These are phyloP conservation scores for Bucco capensis DNA, from an alignment of 2,113 vertebrate species.

Conservation along the genomic window DNA sequence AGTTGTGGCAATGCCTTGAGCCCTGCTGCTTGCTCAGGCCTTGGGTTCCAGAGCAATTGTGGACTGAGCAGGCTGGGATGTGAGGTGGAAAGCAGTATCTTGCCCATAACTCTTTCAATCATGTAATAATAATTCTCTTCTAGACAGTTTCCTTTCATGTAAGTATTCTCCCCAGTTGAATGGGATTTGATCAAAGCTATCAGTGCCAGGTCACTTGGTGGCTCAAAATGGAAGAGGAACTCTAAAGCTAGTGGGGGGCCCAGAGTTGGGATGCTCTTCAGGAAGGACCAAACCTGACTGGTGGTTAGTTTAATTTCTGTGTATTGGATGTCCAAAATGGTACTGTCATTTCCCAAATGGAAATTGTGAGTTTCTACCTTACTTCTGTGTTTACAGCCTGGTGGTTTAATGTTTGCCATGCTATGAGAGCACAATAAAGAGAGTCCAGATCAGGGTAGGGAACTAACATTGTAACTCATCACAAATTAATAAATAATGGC, in stretches of 20 bases:
- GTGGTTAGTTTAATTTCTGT: not conserved
- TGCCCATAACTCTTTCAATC: not conserved
- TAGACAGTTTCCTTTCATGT: not conserved
- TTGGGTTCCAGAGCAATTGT: not conserved
- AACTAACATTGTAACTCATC: not conserved
- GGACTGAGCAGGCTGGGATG: not conserved
- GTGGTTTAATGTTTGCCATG: not conserved
- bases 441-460: not conserved
- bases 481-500: not conserved
- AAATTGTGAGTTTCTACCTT: not conserved
- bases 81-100: not conserved
- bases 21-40: rapidly evolving
- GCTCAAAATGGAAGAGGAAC: not conserved
- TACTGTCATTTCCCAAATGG: too few relatives aligned
- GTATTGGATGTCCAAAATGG: not conserved
- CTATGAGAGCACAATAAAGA: not conserved
- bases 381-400: not conserved
- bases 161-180: not conserved
- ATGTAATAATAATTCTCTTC: not conserved
- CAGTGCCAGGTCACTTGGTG: rapidly evolving
- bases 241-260: not conserved
- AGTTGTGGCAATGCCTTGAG: not conserved
- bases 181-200: not conserved
- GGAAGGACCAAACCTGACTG: not conserved
- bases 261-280: not conserved